Percentiles rank a stretch among this genome's conserved stretches.
Evolutionary conservation across 1,140 invertebrate species (phyloP).

Genomic region (Megathymus violae): DNA sequence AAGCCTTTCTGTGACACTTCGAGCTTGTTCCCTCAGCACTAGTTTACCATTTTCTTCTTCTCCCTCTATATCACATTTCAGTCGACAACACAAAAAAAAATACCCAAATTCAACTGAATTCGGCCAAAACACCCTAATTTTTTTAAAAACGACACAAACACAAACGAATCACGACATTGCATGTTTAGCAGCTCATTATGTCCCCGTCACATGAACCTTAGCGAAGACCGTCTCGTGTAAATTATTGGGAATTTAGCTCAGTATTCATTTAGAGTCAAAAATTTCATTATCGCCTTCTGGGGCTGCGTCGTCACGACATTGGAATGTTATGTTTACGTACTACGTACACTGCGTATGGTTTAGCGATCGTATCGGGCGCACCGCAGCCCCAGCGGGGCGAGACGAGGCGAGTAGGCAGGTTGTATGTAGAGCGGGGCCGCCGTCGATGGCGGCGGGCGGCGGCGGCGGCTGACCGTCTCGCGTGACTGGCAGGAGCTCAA

Average conservation of each 20-base stretch:
- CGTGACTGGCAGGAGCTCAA: too few relatives aligned
- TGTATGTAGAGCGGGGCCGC: conserved; percentile 56
- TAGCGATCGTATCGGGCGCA: conserved; percentile 43
- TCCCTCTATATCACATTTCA: conserved; percentile 52
- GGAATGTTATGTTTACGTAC: conserved; percentile 3
- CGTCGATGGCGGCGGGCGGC: conserved; percentile 52
- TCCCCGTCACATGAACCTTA: conserved; percentile 78
- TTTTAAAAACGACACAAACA: conserved; percentile 64
- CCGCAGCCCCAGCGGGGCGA: conserved; percentile 64
- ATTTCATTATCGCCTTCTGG: conserved; percentile 67
- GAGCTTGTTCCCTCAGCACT: conserved; percentile 74
- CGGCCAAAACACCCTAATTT: conserved; percentile 61
- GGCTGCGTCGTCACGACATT: conserved; percentile 58
- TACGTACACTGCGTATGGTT: conserved; percentile 15
- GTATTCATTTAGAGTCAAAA: conserved; percentile 70
- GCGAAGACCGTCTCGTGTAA: conserved; percentile 76
- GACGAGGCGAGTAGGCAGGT: conserved; percentile 51
- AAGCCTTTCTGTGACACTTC: conserved; percentile 67
- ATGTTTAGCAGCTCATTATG: conserved; percentile 79
- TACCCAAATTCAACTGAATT: conserved; percentile 50
- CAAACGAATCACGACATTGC: conserved; percentile 75
- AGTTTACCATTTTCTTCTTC: conserved; percentile 56
- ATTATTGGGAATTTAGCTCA: conserved; percentile 69
- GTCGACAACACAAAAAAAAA: conserved; percentile 51
- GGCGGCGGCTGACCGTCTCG: too few relatives aligned